Evolutionary conservation across 1,140 invertebrate genomes (phyloP).

Genomic region (Drosophila paulistorum): DNA sequence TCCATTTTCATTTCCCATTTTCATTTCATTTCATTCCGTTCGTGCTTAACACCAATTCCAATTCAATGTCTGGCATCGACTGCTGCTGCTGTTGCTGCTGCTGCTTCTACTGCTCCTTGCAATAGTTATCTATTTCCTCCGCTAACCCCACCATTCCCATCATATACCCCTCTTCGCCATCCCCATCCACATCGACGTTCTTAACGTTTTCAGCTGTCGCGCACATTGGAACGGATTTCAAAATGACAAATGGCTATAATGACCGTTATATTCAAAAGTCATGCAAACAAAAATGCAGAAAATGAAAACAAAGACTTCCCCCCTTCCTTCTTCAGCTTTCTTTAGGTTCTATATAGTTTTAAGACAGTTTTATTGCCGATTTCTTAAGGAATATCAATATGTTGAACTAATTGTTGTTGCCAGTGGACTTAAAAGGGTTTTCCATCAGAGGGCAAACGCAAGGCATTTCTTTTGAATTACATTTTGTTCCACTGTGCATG

Average conservation of each 20-base stretch:
- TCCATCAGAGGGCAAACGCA: too few species aligned
- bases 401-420: too few species aligned
- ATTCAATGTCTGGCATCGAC: conserved; percentile 49
- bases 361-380: too few species aligned
- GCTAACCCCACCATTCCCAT: conserved; percentile 2
- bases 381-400: too few species aligned
- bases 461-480: not conserved
- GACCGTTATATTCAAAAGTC: conserved; percentile 6
- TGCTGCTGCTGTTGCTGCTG: conserved; percentile 24
- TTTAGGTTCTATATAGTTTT: too few species aligned
- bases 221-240: conserved; percentile 1
- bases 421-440: too few species aligned
- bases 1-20: conserved; percentile 60
- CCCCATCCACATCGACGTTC: too few species aligned
- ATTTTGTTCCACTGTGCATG: conserved; percentile 15
- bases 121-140: conserved; percentile 18
- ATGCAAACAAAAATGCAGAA: not conserved
- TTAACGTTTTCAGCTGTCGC: conserved; percentile 28
- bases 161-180: not conserved
- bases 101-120: not conserved
- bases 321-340: too few species aligned
- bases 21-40: conserved; percentile 60
- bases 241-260: not conserved
- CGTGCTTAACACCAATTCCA: conserved; percentile 81
- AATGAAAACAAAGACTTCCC: too few species aligned